Evolutionary conservation across 1,140 invertebrate genomes (phyloP).

Genomic region (Heliconius hewitsoni): DNA sequence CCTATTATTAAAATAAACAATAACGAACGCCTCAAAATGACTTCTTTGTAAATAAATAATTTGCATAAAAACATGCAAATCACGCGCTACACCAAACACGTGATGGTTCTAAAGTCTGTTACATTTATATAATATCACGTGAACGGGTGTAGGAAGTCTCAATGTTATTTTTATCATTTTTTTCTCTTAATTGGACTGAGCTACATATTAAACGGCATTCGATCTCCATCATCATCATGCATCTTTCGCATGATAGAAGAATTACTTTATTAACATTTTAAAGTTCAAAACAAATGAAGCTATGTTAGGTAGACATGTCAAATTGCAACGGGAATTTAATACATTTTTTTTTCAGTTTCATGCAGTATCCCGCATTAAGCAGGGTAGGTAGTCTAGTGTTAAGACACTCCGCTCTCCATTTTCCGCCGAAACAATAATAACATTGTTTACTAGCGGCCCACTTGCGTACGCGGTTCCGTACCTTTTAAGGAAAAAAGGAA

Average conservation of each 20-base stretch:
- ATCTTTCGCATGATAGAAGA: neutral
- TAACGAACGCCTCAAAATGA: no score
- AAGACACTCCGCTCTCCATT: no score
- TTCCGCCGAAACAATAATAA: no score
- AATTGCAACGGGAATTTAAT: neutral
- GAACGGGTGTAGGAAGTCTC: neutral
- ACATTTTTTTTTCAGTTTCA: neutral
- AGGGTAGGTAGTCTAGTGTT: no score
- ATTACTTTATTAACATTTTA: neutral
- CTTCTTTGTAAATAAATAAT: neutral
- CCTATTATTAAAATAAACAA: no score
- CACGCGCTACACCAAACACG: neutral
- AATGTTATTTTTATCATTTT: neutral
- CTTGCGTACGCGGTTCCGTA: no score
- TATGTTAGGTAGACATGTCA: neutral
- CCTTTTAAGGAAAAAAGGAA: no score
- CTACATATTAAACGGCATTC: neutral
- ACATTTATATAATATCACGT: neutral
- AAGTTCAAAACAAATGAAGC: neutral
- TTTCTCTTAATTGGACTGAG: neutral
- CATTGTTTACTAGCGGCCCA: no score
- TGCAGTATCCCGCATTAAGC: no score
- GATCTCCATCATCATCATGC: neutral
- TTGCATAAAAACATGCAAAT: constrained; percentile 13
- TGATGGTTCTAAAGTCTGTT: neutral